Conservation (phyloP, 2,888 invertebrate genomes). For the Polydrusus cervinus region DNA sequence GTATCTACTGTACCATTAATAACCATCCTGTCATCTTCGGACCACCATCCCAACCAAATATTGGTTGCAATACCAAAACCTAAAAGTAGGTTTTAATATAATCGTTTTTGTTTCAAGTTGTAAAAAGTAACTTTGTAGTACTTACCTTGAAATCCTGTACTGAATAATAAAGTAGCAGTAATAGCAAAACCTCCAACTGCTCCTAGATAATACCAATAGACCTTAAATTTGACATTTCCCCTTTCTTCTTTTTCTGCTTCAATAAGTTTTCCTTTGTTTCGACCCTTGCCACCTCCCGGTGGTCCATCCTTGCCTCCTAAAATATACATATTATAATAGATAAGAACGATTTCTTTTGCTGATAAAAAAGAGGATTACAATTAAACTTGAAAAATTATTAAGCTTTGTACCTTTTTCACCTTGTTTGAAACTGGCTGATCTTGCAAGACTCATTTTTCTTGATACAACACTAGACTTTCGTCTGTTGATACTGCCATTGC, state of each 20-base stretch:
- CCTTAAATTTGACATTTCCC: conserved; percentile 78
- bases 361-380: too few relatives aligned
- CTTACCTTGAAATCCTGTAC: conserved; percentile 80
- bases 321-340: background rate
- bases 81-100: conserved; percentile 58
- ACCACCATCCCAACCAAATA: conserved; percentile 87
- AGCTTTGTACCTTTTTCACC: conserved; percentile 24
- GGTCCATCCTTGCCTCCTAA: conserved; percentile 29
- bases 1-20: conserved; percentile 76
- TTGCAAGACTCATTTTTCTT: conserved; percentile 39
- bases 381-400: background rate
- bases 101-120: conserved; percentile 30
- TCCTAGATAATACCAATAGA: conserved; percentile 88
- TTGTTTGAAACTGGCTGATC: background rate
- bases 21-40: conserved; percentile 73
- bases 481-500: conserved; percentile 24
- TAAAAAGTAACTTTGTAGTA: conserved; percentile 44
- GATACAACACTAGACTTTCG: conserved; percentile 32
- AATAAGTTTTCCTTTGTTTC: conserved; percentile 68
- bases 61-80: conserved; percentile 88
- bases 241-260: conserved; percentile 73
- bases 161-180: conserved; percentile 82
- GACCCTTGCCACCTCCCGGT: conserved; percentile 11
- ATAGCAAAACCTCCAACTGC: conserved; percentile 85
- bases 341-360: too few relatives aligned